These are phyloP conservation scores for Formica selysi DNA, from an alignment of 1,140 invertebrate genomes.

Conservation along the genomic window DNA sequence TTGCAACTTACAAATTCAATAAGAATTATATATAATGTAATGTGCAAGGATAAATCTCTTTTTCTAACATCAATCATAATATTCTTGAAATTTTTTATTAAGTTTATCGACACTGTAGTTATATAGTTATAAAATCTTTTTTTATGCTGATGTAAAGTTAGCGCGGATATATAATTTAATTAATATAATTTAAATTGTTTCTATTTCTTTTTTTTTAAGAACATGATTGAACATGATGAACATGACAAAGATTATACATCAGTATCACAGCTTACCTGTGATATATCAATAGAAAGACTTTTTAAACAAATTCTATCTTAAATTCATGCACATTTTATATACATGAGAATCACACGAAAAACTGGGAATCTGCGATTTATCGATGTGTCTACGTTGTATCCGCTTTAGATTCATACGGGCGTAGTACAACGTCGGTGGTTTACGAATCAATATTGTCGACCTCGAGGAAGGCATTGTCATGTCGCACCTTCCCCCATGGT, in stretches of 20 bases:
- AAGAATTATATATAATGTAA: not conserved
- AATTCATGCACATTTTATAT: not conserved
- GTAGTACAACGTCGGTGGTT: slow-evolving; percentile 48
- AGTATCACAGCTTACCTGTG: not conserved
- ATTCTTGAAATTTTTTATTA: not conserved
- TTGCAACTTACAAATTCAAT: not conserved
- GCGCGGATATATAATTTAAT: not conserved
- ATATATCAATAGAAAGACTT: not conserved
- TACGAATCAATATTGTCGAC: slow-evolving; percentile 69
- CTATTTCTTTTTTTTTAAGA: not conserved
- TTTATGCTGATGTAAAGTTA: not conserved
- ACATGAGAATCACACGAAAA: slow-evolving; percentile 17
- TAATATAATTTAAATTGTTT: not conserved
- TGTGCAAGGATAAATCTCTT: not conserved
- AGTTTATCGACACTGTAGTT: not conserved
- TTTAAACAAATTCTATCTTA: not conserved
- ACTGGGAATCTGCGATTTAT: slow-evolving; percentile 25
- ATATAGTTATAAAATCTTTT: not conserved
- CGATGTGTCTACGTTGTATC: slow-evolving; percentile 57
- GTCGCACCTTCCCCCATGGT: slow-evolving; percentile 32
- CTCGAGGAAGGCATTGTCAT: slow-evolving; percentile 63
- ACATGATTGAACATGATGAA: not conserved
- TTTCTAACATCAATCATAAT: not conserved
- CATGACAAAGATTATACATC: not conserved
- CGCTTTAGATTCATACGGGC: not conserved